These are phyloP conservation scores for Dicyrtomina minuta DNA, from an alignment of 2,888 invertebrate genomes.

Conservation along the genomic window DNA sequence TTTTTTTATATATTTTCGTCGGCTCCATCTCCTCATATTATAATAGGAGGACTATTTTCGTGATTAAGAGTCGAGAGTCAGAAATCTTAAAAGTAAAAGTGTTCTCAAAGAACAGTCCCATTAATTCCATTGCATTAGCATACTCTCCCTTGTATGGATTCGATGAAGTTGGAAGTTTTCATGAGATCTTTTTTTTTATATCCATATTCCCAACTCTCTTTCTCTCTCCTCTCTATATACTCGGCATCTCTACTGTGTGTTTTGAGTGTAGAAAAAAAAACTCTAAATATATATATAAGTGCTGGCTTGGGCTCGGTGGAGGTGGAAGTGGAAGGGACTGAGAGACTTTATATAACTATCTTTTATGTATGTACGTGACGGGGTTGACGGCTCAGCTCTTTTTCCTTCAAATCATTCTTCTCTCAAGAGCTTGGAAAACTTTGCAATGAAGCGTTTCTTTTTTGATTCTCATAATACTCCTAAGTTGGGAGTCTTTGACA, in stretches of 20 bases:
- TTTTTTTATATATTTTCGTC: constrained; percentile 3
- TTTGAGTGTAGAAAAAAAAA: too few relatives aligned
- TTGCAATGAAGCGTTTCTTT: constrained; percentile 29
- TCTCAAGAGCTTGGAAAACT: constrained; percentile 27
- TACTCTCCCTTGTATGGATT: constrained; percentile 35
- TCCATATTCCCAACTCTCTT: background rate
- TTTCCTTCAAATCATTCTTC: constrained; percentile 22
- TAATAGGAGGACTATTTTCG: constrained; percentile 38
- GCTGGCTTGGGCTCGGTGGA: too few relatives aligned
- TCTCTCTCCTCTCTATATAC: background rate
- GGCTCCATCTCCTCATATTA: constrained; percentile 17
- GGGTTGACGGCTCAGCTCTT: background rate
- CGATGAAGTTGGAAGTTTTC: constrained; percentile 30
- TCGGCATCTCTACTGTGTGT: too few relatives aligned
- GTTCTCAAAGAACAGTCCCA: constrained; percentile 38
- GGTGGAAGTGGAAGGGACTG: too few relatives aligned
- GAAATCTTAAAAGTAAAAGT: constrained; percentile 35
- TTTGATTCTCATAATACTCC: constrained; percentile 31
- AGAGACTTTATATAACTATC: background rate
- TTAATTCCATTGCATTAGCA: constrained; percentile 49
- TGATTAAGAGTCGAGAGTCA: constrained; percentile 47
- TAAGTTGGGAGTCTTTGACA: constrained; percentile 29
- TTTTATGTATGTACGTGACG: constrained; percentile 8
- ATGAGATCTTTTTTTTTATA: constrained; percentile 21
- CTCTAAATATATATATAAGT: too few relatives aligned